Base-by-base conservation (phyloP, 23 tunicate genomes). In the Styela clava region DNA sequence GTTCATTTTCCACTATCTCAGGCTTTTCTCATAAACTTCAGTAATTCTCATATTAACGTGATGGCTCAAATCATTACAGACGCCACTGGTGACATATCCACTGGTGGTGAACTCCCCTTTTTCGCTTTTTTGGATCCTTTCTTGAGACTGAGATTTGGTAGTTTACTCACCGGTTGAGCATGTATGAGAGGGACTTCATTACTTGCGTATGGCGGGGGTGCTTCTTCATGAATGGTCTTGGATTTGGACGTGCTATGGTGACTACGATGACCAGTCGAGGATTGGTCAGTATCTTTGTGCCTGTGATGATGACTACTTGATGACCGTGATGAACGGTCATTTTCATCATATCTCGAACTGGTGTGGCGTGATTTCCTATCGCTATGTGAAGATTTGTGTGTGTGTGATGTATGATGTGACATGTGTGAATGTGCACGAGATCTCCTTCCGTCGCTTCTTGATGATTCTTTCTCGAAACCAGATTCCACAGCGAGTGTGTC, bases 51-150 rank as follows among this genome's bases (percentile, higher is more conserved):
- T n/a, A n/a, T n/a, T n/a, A n/a, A n/a, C n/a, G n/a, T n/a, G n/a
- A n/a, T n/a, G n/a, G 22, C 5, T 76, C 31, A 76, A 18, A 76
- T 76, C 81, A 76, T 76, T 16, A 76, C 81, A 20, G 81, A 76
- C 24, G 81, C 81, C 12, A 76, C 81, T 25, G 81, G 81, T 7
- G 81, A 76, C 64, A 76, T 2, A 31, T 71, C 77, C 24, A 71
- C 77, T 21, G 34, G 77, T 71, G 77, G 77, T 12, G 32, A 16
- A 21, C 34, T 71, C 9, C 18, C 18, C 31, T 65, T 65, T 30
- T 71, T 71, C 35, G 37, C 5, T 21, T 30, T 30, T 34, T 71
- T 71, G 5, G 34, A 26, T 32, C 34, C 34, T 71, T 71, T 71
- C 77, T 71, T 71, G 5, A 34, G 34, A n/a, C 37, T 32, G 16